Conservation (phyloP, 2,797 vertebrate species). For the Darevskia mixta region DNA sequence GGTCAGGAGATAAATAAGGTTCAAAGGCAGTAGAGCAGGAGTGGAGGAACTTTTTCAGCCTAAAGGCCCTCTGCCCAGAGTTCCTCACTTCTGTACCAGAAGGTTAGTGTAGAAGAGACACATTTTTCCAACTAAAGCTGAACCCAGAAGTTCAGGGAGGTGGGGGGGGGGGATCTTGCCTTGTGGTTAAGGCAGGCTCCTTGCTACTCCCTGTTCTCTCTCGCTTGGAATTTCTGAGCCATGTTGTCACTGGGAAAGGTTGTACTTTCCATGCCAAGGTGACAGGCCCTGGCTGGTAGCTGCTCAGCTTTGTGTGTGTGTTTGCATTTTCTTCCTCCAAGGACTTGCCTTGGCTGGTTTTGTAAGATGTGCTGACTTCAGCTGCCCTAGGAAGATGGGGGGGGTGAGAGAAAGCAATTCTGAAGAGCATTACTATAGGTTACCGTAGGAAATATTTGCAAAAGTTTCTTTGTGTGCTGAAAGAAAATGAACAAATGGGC, state of each 20-base stretch:
- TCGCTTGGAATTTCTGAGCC: conserved; percentile 21
- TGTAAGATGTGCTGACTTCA: conserved; percentile 29
- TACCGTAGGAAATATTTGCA: neutral
- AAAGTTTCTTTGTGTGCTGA: neutral
- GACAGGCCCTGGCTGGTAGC: conserved; percentile 30
- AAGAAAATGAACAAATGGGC: neutral
- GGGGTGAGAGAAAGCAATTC: conserved; percentile 1
- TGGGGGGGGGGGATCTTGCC: neutral
- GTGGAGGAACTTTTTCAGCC: no score
- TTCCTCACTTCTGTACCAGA: no score
- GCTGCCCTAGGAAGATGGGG: neutral
- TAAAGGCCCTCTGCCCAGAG: no score
- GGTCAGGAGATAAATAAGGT: neutral
- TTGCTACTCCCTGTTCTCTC: conserved; percentile 4
- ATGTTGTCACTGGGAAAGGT: conserved; percentile 34
- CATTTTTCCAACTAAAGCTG: neutral
- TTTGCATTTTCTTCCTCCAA: neutral
- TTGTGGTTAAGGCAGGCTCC: neutral
- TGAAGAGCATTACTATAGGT: neutral
- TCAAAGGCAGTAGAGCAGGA: neutral
- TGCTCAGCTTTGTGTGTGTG: neutral
- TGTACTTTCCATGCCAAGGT: conserved; percentile 11
- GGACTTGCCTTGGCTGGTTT: conserved; percentile 20
- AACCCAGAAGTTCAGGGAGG: neutral
- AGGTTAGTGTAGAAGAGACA: neutral